Conservation (phyloP, 2,888 invertebrate genomes). For the Syrphus vitripennis region DNA sequence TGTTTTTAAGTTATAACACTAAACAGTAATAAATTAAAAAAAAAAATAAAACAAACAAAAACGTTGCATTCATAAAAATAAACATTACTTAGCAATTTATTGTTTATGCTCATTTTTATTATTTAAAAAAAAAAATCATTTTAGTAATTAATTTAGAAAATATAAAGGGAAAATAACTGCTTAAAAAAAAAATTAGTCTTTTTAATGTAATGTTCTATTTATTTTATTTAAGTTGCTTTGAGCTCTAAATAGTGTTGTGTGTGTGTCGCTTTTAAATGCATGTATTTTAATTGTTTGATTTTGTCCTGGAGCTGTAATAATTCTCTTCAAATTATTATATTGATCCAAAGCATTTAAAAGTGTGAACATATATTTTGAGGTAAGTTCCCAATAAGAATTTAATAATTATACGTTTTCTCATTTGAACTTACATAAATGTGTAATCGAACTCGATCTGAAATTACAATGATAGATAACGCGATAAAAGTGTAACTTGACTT, state of each 20-base stretch:
- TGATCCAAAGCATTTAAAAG: neutral
- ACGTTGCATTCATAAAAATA: constrained; percentile 52
- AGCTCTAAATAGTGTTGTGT: neutral
- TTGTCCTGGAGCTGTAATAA: neutral
- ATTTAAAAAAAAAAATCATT: constrained; percentile 44
- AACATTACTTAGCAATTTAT: constrained; percentile 53
- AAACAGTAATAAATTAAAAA: no score
- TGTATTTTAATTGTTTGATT: neutral
- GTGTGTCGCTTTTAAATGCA: neutral
- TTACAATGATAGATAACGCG: no score
- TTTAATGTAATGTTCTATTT: neutral
- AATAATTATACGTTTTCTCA: no score
- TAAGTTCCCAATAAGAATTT: no score
- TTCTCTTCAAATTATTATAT: neutral
- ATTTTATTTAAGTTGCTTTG: neutral
- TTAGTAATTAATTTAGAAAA: constrained; percentile 65
- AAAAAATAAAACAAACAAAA: constrained; percentile 26
- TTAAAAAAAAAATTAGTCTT: constrained; percentile 20
- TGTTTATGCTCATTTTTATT: constrained; percentile 55
- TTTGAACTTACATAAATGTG: no score
- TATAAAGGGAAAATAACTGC: constrained; percentile 48
- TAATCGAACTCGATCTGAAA: no score
- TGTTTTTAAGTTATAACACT: constrained; percentile 17
- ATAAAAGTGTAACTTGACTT: no score
- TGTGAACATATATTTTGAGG: no score